phyloP scores from a whole-genome alignment of 35 echinoderm and acorn worm species.

The Strongylocentrotus purpuratus region DNA sequence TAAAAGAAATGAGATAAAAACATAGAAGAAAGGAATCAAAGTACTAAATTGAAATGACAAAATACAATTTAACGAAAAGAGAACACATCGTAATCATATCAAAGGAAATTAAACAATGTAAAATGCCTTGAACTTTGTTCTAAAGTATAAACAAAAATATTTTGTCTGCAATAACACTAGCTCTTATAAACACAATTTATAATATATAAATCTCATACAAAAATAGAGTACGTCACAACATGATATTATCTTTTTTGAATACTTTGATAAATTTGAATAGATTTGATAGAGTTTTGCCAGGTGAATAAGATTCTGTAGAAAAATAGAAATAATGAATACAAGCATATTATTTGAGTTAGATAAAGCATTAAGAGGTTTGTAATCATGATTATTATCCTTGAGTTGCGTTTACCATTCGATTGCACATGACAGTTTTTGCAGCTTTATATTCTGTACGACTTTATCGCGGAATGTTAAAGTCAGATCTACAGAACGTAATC shows the following conservation, averaged over 20 bases:
- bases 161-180: neutral
- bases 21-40: neutral
- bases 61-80: neutral
- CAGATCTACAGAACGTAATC: neutral
- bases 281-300: constrained; percentile 1
- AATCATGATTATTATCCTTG: neutral
- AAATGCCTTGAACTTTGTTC: neutral
- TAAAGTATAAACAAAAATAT: neutral
- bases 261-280: neutral
- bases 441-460: constrained; percentile 6
- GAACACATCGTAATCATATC: neutral
- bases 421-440: neutral
- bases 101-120: neutral
- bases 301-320: neutral
- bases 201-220: constrained; percentile 1
- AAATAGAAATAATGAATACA: neutral
- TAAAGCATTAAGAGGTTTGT: neutral
- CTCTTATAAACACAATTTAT: neutral
- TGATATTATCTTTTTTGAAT: neutral
- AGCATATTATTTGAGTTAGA: neutral
- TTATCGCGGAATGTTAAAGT: neutral
- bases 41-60: neutral
- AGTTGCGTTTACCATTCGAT: neutral
- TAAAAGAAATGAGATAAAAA: too few species aligned
- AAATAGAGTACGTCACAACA: constrained; percentile 12